Evolutionary conservation across 2,113 vertebrate species (phyloP), one percentile per base, ranked within the genome.

Genomic region (Cynopterus brachyotis): DNA sequence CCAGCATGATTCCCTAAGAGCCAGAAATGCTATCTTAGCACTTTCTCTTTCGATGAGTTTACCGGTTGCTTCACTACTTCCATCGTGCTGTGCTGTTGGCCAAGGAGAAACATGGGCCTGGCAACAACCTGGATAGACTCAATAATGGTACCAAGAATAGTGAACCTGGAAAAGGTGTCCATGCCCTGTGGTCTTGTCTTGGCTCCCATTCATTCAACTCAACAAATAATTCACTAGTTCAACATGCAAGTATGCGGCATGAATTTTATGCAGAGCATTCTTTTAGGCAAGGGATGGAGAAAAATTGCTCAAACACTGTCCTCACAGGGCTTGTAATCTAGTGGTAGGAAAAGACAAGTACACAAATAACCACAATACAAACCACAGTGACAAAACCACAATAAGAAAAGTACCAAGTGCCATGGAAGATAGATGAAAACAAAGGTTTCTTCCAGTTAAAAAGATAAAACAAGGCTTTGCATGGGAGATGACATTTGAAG

Each of bases 21-120:
- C 22, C 37, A 53, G 28, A 24, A 47, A 47, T 24, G 1, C 8
- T 1, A 0, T 20, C 6, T 12, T 1, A 20, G 67, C 3, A 7
- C 17, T 85, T 55, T n/a, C 15, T 87, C 42, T 69, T 47, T 62
- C 0, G 32, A 47, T 1, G 35, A 35, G 32, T 40, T 47, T 69
- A 20, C 30, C 13, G 82, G 40, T 13, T 26, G 35, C n/a, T 47
- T 91, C 5, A 2, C 50, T 50, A 20, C 2, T 2, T 75, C 67
- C 50, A 1, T 53, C 55, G 28, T 4, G 28, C 13, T 59, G 2
- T 8, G 47, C 35, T 83, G 66, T 11, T 37, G 17, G 57, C 79
- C 30, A 64, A 50, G 47, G 22, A 67, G 26, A 47, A 47, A 47
- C 12, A 2, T 6, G 60, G 17, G 4, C 10, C 87, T 9, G 16